Base-by-base conservation (phyloP, 2,888 invertebrate species). In the Muscina levida region DNA sequence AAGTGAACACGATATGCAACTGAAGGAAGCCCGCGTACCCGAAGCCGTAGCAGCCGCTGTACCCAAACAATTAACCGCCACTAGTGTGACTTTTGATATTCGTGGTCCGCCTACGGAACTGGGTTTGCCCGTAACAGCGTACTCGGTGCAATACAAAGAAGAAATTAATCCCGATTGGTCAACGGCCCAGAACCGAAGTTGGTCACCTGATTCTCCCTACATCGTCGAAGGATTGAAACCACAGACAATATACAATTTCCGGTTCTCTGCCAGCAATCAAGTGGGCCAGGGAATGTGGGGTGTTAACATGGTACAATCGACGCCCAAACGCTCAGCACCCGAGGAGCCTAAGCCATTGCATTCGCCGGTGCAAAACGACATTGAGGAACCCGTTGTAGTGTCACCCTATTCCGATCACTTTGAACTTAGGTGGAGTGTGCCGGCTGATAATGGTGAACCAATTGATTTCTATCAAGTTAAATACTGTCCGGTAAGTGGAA, bases 401-500 rank as follows among this genome's bases (percentile, higher is more conserved):
- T 94, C 94, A 48, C 92, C 92, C 51, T 96, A 94, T 89, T 94
- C 94, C 26, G 95, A 96, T 90, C 94, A 94, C 87, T 97, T 94
- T 88, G 95, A 96, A 87, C 90, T 97, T 19, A 92, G 94, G 87
- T 97, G 97, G 97, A 94, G 93, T 85, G 93, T 95, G 67, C 97
- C 97, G 0, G 94, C 95, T 67, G 95, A 97, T 88, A 97, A 97
- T 90, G 97, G 97, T 8, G 96, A 96, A 90, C 95, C 95, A 26
- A 97, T 97, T 87, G 95, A 96, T 87, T 92, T 92, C 89, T 97
- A 97, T 90, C 93, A 94, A 89, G 93, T 97, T 83, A 93, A 92
- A 88, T 96, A 94, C 90, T 97, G 96, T 89, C 93, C 94, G 88
- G 96, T 96, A 92, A 93, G 93, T 91, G 26, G 4, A 17, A 66